Base-by-base conservation (phyloP, 2,797 vertebrate genomes). In the Pangasius sanitwongsei region DNA sequence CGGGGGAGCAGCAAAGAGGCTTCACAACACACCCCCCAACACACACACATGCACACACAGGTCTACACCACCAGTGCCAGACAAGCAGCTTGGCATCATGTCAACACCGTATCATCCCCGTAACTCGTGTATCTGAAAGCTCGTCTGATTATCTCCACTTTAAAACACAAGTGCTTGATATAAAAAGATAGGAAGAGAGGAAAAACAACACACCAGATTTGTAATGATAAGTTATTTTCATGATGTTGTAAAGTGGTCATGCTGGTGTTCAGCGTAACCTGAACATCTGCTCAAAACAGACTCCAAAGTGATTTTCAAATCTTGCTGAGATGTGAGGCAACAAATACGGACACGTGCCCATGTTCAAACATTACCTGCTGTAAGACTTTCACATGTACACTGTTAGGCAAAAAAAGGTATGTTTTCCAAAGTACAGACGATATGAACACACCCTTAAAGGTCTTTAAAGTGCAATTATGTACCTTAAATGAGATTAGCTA, bases 1-100 rank as follows among this genome's bases (percentile, higher is more conserved):
- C 70, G 16, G 84, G 88, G 89, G 90, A 87, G 65, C 44, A 78
- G 75, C n/a, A 78, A 44, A 86, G 87, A 87, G 78, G 83, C 65
- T 85, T 84, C 72, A 72, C 69, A 87, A 90, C 75, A 89, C 20
- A 77, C 48, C 0, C 31, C 44, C 23, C 48, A 20, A 44, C 83
- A 63, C 9, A 84, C 81, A 65, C 63, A 59, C 63, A 70, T 31
- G 31, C 25, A 41, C 63, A 88, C 82, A 84, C 63, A 61, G 34
- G 87, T 53, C 74, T 80, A 34, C 57, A 34, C 67, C 75, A 34
- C 16, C 37, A n/a, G 77, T 50, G 84, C 65, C 88, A 83, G 86
- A 74, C 41, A 89, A 86, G 85, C 84, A 89, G 44, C 77, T 55
- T 83, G 81, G 80, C 61, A 83, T 87, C 63, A 53, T 63, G 61